Evolutionary conservation across 2,113 vertebrate species (phyloP), one percentile per base, ranked within the genome.

Genomic region (Osmerus eperlanus): DNA sequence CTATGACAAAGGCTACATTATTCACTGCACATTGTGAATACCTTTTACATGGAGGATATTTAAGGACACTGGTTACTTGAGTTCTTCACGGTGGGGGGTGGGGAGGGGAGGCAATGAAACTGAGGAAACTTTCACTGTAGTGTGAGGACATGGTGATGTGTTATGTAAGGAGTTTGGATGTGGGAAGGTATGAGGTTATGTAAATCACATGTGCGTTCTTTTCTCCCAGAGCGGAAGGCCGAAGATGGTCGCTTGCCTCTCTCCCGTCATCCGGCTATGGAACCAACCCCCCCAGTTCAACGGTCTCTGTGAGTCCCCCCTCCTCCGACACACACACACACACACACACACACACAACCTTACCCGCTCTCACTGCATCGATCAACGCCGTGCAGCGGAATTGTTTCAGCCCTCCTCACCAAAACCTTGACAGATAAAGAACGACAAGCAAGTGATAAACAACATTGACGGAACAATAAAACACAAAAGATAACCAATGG

Each of bases 241-340:
- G 97, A 79, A 94, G 97, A 87, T 99, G 97, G 97, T 99, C 97
- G 12, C 91, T 99, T 72, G 96, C 97, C 0, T 99, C 97, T 0
- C 90, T 99, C 73, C 96, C 97, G 11, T 99, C 97, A 11, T 99
- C 97, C 36, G 97, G 97, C 89, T 99, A 99, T 85, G 97, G 97
- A 75, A 99, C 97, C 85, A 99, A 99, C 83, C 96, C 97, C 0
- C 96, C 97, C 67, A 99, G 97, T 87, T 99, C 97, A 85, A 98
- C 96, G 0, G 92, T 99, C 78, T 99, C 97, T 70, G 97, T 99
- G 93, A 93, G 58, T 84, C 19, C 9, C 71, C 69, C 11, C 19
- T 68, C 53, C 63, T 65, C 32, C 32, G 51, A 62, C n/a, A n/a
- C n/a, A n/a, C n/a, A n/a, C n/a, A n/a, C n/a, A n/a, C n/a, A n/a